phyloP scores from a whole-genome alignment of 2,797 vertebrate species.

The Mergus octosetaceus region DNA sequence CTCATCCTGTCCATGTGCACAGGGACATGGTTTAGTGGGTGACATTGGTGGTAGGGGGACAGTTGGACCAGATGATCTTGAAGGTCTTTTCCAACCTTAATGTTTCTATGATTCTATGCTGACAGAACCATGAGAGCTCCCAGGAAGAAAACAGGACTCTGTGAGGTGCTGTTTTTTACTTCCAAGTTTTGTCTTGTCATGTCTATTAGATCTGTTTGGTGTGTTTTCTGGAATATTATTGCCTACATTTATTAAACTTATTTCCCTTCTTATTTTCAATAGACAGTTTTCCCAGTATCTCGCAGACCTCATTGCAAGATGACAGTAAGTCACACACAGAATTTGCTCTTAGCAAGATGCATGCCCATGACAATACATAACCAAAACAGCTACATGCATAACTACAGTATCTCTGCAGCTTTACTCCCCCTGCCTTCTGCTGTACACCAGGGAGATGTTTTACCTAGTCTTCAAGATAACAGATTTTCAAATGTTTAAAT shows the following conservation, averaged over 20 bases:
- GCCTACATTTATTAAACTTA: neutral
- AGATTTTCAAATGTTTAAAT: neutral
- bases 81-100: too few species aligned
- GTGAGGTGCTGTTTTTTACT: neutral
- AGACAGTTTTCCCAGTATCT: constrained; percentile 92
- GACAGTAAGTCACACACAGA: constrained; percentile 82
- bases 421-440: neutral
- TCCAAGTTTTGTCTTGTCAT: neutral
- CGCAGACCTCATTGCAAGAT: constrained; percentile 93
- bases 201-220: neutral
- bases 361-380: neutral
- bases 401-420: neutral
- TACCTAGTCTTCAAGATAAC: neutral
- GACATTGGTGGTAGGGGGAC: too few species aligned
- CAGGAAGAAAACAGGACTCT: neutral
- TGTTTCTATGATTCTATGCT: neutral
- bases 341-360: neutral
- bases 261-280: constrained; percentile 56
- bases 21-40: too few species aligned
- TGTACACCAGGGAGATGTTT: neutral
- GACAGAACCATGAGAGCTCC: neutral
- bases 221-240: neutral
- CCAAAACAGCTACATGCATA: neutral
- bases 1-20: too few species aligned
- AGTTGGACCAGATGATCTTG: too few species aligned